Evolutionary conservation across 2,113 vertebrate genomes (phyloP).

Genomic region (Paraplagusia blochii): DNA sequence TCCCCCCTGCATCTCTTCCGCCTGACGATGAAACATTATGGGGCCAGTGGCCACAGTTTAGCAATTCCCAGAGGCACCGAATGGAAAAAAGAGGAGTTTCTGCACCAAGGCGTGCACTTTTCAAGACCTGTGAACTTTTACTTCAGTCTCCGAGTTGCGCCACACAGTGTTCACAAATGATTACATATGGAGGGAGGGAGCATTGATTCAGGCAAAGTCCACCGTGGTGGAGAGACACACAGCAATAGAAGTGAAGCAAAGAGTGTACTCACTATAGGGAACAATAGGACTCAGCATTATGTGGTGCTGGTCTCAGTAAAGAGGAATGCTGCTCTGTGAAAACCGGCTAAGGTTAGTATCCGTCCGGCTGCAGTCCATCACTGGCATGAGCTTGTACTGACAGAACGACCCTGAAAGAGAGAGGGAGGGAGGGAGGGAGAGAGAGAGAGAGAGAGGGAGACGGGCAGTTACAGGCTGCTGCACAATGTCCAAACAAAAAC

Average conservation of each 20-base stretch:
- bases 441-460: conserved; percentile 29
- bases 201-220: conserved; percentile 69
- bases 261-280: conserved; percentile 78
- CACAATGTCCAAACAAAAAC: conserved; percentile 62
- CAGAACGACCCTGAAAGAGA: conserved; percentile 58
- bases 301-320: conserved; percentile 76
- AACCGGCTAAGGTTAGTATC: conserved; percentile 69
- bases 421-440: conserved; percentile 28
- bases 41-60: conserved; percentile 33
- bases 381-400: conserved; percentile 62
- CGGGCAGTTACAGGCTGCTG: conserved; percentile 56
- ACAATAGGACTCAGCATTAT: conserved; percentile 85
- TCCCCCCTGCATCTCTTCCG: conserved; percentile 28
- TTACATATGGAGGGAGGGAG: conserved; percentile 20
- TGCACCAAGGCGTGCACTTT: not conserved
- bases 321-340: conserved; percentile 71
- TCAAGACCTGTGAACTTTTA: conserved; percentile 10
- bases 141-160: conserved; percentile 26
- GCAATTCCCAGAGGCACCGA: conserved; percentile 35
- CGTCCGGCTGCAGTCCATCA: conserved; percentile 76
- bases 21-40: conserved; percentile 59
- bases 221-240: conserved; percentile 23
- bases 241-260: conserved; percentile 22
- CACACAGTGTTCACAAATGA: conserved; percentile 21
- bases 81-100: conserved; percentile 28